A percentile compares a stretch with the other conserved stretches of the same genome.
phyloP scores from a whole-genome alignment of 2,113 vertebrate species.

The Acrocephalus arundinaceus region DNA sequence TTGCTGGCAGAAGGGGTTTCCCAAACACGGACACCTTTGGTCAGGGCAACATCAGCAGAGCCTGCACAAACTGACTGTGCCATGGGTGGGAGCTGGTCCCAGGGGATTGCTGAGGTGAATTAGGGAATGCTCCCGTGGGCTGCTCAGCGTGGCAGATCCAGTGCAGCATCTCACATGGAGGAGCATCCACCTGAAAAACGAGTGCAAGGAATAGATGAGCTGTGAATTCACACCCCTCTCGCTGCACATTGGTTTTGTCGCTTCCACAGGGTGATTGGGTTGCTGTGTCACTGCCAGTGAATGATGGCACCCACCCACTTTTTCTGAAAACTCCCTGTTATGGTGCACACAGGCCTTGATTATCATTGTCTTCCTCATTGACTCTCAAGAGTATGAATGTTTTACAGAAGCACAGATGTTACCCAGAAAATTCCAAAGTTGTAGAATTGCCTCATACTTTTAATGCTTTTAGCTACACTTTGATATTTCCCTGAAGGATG shows the following conservation, averaged over 20 bases:
- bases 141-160: not conserved
- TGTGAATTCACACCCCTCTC: not conserved
- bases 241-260: accelerated
- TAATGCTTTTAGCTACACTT: not conserved
- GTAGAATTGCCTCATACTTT: not conserved
- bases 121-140: not conserved
- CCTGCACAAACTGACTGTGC: accelerated
- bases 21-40: accelerated
- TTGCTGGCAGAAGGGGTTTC: not conserved
- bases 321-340: not conserved
- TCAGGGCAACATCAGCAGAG: not conserved
- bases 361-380: not conserved
- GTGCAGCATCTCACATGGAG: not conserved
- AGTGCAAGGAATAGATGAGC: not conserved
- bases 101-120: not conserved
- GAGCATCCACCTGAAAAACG: not conserved
- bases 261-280: not conserved
- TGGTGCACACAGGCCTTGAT: not conserved
- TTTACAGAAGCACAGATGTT: not conserved
- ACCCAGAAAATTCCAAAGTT: not conserved
- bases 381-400: not conserved
- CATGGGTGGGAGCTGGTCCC: not conserved
- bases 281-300: not conserved
- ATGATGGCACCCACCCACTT: accelerated
- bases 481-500: not conserved